Base-by-base conservation (phyloP, 2,888 invertebrate genomes). In the Cephus pulcher region DNA sequence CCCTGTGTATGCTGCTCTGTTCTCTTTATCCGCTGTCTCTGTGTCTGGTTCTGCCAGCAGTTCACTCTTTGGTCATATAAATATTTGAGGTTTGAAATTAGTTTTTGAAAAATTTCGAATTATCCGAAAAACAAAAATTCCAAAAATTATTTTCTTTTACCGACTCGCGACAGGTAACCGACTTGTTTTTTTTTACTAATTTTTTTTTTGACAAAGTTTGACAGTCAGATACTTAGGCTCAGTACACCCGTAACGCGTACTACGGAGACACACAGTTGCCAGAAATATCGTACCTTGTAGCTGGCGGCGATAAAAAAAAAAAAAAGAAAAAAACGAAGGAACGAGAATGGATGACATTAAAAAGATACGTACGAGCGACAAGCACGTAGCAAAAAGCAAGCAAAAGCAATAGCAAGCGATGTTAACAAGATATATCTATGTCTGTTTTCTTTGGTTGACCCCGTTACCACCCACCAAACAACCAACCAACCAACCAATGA, bases 401-500 rank as follows among this genome's bases (percentile, higher is more conserved):
- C 40, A n/a, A 37, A 34, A 71, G 71, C 71, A 23, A 71, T 56
- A 85, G 84, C 84, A 86, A 88, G 84, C 83, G 84, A 87, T 86
- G 84, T 86, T 89, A 88, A 88, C 87, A 85, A 86, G 85, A 86
- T 88, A 86, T 88, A 83, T 87, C 84, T 87, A 86, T 87, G 84
- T 88, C 86, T 88, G 87, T 85, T 87, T 85, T 84, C 84, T 88
- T 88, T 87, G 86, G 87, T 89, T 88, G 86, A 88, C 86, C 87
- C 87, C 84, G 86, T 87, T 87, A 86, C 87, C 83, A 86, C 84
- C 85, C 84, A 78, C 78, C 82, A 83, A 56, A 56, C 56, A 56
- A 56, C 79, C 83, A 82, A 82, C 76, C 79, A 81, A 81, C 77
- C 79, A 79, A 83, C 83, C 84, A 85, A 86, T 84, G 80, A 83